Evolutionary conservation across 2,797 vertebrate genomes (phyloP), one percentile per base, ranked within the genome.

Genomic region (Delichon dasypus): DNA sequence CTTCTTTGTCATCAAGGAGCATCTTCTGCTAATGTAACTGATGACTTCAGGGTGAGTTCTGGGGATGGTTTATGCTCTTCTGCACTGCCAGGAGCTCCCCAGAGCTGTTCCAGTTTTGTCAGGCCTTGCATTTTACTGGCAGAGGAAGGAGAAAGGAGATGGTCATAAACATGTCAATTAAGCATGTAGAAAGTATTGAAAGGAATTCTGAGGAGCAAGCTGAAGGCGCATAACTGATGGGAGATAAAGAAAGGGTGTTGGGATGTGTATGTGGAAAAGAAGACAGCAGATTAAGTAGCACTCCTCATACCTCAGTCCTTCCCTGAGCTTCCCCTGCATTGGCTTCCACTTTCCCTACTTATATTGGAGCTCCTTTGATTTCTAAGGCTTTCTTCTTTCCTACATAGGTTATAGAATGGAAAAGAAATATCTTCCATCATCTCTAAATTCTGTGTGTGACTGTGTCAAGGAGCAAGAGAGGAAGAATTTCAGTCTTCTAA

Each of bases 161-260:
- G 16, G 18, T 73, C 18, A 27, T 66, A 51, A 86, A 79, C 72
- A 45, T 65, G 47, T 29, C 38, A 72, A 65, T 78, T 44, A 71
- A 85, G 38, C 11, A 2, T 5, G 7, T 40, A 29, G 18, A 45
- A 48, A 86, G n/a, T 36, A 64, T 2, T 23, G 32, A 42, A 81
- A 42, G 25, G 44, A 22, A 20, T 73, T 90, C 26, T 58, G 10
- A 58, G 47, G 29, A 88, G 34, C 30, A 50, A 82, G 50, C 34
- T 42, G 47, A 72, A 54, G 38, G 38, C 23, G n/a, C 5, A 1
- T 71, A 82, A 61, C 50, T 85, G 26, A 12, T 60, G 36, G 47
- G 48, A 68, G 13, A 32, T 32, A n/a, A 40, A 19, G 22, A 6
- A 1, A 0, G 1, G 2, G 2, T 2, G 1, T 26, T 34, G 9